Evolutionary conservation across 2,888 invertebrate species (phyloP).

Genomic region (Ptilodon capucinus): DNA sequence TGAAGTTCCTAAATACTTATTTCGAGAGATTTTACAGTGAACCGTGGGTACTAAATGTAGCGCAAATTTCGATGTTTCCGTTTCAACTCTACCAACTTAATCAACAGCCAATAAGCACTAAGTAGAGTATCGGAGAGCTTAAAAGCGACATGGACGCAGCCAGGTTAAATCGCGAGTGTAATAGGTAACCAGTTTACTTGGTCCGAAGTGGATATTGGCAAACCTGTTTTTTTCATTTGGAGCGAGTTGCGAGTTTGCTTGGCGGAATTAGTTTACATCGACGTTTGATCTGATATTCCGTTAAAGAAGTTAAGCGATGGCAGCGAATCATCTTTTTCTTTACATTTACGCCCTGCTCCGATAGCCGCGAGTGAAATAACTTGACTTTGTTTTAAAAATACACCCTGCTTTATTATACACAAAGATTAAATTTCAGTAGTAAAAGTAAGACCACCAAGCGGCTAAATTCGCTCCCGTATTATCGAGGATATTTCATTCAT

Average conservation of each 20-base stretch:
- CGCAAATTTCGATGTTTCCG: slow-evolving; percentile 1
- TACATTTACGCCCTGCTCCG: too few relatives aligned
- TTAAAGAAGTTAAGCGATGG: slow-evolving; percentile 70
- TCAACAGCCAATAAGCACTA: not conserved
- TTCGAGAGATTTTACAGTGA: not conserved
- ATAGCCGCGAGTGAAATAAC: too few relatives aligned
- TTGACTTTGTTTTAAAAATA: too few relatives aligned
- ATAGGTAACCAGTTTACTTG: slow-evolving; percentile 73
- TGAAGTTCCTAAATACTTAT: not conserved
- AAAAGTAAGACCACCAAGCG: too few relatives aligned
- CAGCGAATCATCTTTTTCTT: slow-evolving; percentile 49
- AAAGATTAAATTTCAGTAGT: too few relatives aligned
- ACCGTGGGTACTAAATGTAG: not conserved
- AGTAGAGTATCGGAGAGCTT: slow-evolving; percentile 28
- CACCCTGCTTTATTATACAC: too few relatives aligned
- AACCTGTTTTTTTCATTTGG: slow-evolving; percentile 59
- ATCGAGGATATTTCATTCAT: too few relatives aligned
- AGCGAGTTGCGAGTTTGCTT: slow-evolving; percentile 73
- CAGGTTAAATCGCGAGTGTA: slow-evolving; percentile 68
- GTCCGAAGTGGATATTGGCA: slow-evolving; percentile 59
- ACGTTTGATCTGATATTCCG: slow-evolving; percentile 79
- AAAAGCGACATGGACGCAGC: slow-evolving; percentile 29
- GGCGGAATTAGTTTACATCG: slow-evolving; percentile 76
- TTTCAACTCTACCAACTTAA: not conserved
- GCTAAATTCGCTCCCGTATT: too few relatives aligned